Evolutionary conservation across 2,113 vertebrate genomes (phyloP).

Genomic region (Mola mola): DNA sequence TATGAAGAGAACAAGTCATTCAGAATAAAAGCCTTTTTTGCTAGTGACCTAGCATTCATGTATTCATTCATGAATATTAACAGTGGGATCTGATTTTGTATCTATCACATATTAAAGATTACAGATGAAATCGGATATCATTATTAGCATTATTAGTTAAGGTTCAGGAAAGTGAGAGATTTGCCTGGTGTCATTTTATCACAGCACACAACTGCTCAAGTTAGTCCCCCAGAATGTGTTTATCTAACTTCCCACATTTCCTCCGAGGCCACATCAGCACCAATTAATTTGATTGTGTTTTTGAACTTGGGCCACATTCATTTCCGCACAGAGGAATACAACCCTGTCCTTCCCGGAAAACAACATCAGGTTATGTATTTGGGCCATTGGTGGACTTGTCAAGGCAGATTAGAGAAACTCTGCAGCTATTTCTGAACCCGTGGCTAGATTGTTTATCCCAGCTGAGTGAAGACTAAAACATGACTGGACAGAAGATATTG

Average conservation of each 20-base stretch:
- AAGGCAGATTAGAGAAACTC: conserved; percentile 30
- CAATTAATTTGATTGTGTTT: not conserved
- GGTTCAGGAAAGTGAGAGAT: not conserved
- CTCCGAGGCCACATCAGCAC: not conserved
- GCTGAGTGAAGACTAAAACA: not conserved
- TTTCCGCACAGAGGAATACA: not conserved
- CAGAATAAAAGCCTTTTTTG: no score
- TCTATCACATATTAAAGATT: not conserved
- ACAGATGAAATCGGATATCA: not conserved
- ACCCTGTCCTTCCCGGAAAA: not conserved
- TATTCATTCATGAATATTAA: no score
- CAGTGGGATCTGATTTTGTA: no score
- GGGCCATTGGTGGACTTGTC: conserved; percentile 16
- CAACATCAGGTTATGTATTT: conserved; percentile 40
- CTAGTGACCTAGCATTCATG: no score
- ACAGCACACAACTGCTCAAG: conserved; percentile 1
- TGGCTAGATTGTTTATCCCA: conserved; percentile 22
- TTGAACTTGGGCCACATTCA: not conserved
- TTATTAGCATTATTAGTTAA: not conserved
- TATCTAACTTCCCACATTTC: not conserved
- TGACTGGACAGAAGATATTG: not conserved
- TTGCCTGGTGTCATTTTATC: conserved; percentile 14
- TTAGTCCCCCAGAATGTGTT: conserved; percentile 7
- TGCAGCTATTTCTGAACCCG: conserved; percentile 29
- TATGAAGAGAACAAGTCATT: no score